Conservation (phyloP, 2,797 vertebrate species). For the Enteromius fasciolatus region DNA sequence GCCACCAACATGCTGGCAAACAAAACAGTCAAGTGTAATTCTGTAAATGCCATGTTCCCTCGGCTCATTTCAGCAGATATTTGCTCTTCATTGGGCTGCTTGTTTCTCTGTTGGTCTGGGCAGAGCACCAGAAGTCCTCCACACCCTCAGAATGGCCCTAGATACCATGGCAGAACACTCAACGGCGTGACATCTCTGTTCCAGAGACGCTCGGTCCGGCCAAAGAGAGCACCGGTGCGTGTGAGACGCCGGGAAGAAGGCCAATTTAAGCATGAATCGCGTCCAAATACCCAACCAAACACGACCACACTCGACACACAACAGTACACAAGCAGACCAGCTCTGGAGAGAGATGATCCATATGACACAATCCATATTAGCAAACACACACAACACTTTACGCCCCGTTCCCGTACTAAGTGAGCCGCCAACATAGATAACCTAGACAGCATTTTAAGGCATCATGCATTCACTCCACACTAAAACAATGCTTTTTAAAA, state of each 20-base stretch:
- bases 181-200: conserved; percentile 32
- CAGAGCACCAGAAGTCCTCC: conserved; percentile 14
- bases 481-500: not conserved
- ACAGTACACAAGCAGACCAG: conserved; percentile 6
- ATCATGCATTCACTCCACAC: not conserved
- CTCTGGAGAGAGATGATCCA: conserved; percentile 29
- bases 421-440: not conserved
- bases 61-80: conserved; percentile 4
- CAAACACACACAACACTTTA: not conserved
- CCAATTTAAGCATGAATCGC: conserved; percentile 24
- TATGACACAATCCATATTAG: not conserved
- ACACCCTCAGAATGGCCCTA: not conserved
- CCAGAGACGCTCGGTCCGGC: conserved; percentile 17
- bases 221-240: conserved; percentile 27
- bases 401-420: not conserved
- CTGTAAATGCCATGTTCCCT: conserved; percentile 14
- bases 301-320: not conserved
- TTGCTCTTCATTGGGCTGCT: conserved; percentile 20
- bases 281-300: conserved; percentile 15
- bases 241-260: conserved; percentile 22
- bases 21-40: conserved; percentile 20
- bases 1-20: conserved; percentile 10
- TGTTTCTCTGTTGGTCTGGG: conserved; percentile 32
- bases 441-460: not conserved
- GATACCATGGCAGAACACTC: conserved; percentile 28